Percentiles rank a stretch among this genome's conserved stretches.
Evolutionary conservation across 2,888 invertebrate genomes (phyloP).

Genomic region (Icerya purchasi): DNA sequence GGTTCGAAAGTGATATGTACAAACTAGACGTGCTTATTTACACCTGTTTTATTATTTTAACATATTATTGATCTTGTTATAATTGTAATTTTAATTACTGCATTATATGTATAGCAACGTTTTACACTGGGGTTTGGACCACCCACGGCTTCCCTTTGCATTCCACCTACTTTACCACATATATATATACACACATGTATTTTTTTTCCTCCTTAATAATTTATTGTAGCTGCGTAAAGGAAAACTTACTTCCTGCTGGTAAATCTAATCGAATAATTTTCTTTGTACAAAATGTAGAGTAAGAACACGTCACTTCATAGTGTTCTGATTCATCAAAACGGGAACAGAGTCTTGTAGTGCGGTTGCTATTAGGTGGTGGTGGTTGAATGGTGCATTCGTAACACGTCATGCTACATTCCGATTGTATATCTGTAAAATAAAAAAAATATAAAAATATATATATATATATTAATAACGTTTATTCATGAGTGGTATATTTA

Average conservation of each 20-base stretch:
- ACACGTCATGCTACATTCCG: slow-evolving; percentile 35
- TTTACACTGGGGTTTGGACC: too few species aligned
- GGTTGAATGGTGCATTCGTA: slow-evolving; percentile 49
- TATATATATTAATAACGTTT: not conserved
- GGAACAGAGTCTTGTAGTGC: slow-evolving; percentile 42
- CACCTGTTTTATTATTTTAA: not conserved
- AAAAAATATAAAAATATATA: not conserved
- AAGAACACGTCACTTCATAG: slow-evolving; percentile 52
- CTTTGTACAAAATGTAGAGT: slow-evolving; percentile 66
- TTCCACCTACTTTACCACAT: too few species aligned
- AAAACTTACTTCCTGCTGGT: slow-evolving; percentile 39
- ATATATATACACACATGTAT: too few species aligned
- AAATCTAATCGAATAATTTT: slow-evolving; percentile 41
- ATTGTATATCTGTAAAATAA: slow-evolving; percentile 12
- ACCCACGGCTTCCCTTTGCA: too few species aligned
- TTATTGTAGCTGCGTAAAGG: too few species aligned
- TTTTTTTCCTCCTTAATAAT: too few species aligned
- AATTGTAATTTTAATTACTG: not conserved
- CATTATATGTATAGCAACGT: too few species aligned
- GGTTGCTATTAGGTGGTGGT: slow-evolving; percentile 24
- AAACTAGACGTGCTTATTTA: too few species aligned
- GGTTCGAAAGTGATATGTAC: too few species aligned
- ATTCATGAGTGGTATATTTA: too few species aligned
- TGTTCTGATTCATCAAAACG: slow-evolving; percentile 48
- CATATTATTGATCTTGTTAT: not conserved